Evolutionary conservation across 1,140 invertebrate species (phyloP).

Genomic region (Sarcophaga bullata): DNA sequence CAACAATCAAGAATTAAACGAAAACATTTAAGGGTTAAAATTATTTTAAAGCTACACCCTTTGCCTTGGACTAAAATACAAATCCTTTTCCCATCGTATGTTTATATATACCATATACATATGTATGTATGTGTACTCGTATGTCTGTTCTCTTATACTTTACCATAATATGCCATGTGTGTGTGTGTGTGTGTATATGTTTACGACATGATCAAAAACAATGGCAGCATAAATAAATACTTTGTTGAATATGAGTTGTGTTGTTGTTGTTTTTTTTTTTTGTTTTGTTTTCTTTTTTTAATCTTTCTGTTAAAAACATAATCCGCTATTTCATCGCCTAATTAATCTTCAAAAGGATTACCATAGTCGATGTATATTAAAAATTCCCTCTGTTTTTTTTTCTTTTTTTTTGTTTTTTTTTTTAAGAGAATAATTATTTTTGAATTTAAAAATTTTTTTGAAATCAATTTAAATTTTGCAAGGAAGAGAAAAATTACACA

Average conservation of each 20-base stretch:
- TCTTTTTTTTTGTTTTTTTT: not conserved
- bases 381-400: not conserved
- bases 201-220: conserved; percentile 12
- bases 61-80: not conserved
- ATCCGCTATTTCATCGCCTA: conserved; percentile 4
- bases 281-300: not conserved
- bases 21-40: not conserved
- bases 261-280: not conserved
- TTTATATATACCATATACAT: not conserved
- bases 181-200: not conserved
- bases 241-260: not conserved
- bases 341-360: conserved; percentile 5
- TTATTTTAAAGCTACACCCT: not conserved
- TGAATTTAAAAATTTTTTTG: not conserved
- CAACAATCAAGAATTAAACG: too few relatives aligned
- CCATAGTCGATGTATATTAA: not conserved
- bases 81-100: not conserved
- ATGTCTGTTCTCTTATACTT: too few relatives aligned
- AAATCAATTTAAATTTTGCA: not conserved
- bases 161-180: too few relatives aligned
- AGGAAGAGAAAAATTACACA: too few relatives aligned
- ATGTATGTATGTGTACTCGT: not conserved
- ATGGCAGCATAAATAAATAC: not conserved
- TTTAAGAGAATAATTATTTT: not conserved
- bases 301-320: not conserved